phyloP scores from a whole-genome alignment of 2,113 vertebrate species.

The Thymallus thymallus region DNA sequence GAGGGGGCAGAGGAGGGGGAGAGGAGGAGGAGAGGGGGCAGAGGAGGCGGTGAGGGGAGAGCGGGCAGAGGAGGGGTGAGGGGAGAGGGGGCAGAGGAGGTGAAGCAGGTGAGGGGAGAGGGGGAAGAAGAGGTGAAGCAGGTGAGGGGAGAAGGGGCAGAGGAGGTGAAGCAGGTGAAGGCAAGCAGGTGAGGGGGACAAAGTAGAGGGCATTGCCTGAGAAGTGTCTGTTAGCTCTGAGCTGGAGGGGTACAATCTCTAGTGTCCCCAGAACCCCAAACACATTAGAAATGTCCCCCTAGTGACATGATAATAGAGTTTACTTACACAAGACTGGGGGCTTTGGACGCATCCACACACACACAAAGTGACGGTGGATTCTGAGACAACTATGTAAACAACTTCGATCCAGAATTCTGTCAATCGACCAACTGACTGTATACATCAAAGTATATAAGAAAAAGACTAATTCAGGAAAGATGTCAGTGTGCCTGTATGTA shows the following conservation, averaged over 20 bases:
- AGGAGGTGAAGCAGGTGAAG: too few relatives aligned
- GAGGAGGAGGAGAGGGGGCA: too few relatives aligned
- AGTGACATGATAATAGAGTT: slow-evolving; percentile 25
- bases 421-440: background rate
- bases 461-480: background rate
- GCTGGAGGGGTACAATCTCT: background rate
- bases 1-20: too few relatives aligned
- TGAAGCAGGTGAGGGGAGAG: too few relatives aligned
- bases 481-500: too few relatives aligned
- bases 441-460: background rate
- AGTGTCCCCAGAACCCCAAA: background rate
- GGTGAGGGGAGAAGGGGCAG: background rate
- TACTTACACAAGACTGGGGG: slow-evolving; percentile 1
- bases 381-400: background rate
- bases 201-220: background rate
- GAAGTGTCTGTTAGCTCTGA: background rate
- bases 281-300: slow-evolving; percentile 21
- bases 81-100: too few relatives aligned
- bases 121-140: too few relatives aligned
- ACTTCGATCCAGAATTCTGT: background rate
- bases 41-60: too few relatives aligned
- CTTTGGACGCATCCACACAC: background rate
- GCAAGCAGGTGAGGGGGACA: background rate
- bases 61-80: background rate
- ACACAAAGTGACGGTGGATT: background rate